Base-by-base conservation (phyloP, 2,113 vertebrate species). In the Panurus biarmicus region DNA sequence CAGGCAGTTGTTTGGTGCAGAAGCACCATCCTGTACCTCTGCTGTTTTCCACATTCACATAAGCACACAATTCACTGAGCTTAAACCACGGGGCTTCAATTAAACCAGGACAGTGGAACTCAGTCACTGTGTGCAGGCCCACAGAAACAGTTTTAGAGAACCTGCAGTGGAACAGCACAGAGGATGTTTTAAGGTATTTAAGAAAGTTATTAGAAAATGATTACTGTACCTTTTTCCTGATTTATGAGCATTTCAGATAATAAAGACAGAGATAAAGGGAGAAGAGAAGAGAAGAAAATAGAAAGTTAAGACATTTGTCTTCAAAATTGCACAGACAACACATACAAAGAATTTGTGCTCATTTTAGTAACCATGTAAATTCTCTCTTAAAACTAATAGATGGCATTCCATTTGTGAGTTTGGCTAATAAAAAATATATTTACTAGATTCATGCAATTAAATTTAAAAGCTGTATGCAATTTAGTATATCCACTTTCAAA, bases 211-310 rank as follows among this genome's bases (percentile, higher is more conserved):
- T 95, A 90, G 95, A 95, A 97, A 97, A 95, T 67, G 0, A 94
- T 93, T 97, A 97, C 97, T 71, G 95, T 97, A 97, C 97, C 97
- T 97, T 97, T 97, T 92, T 96, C 96, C 95, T 96, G 97, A 91
- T 93, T 93, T 96, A 96, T 92, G 93, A 95, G 93, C 89, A 97
- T 96, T 95, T 97, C 94, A 97, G 87, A 96, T 67, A 96, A 88
- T 83, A 95, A 94, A 93, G 81, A 93, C 78, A 93, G 87, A 96
- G 66, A 95, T 85, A 92, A 82, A 88, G 83, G 45, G 67, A 95
- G 87, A 94, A 97, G 92, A 97, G 60, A 85, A 85, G 64, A 96
- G 85, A 97, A 95, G 66, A 97, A 92, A 97, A 95, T 50, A 95
- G 93, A 90, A 94, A 91, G 95, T 95, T 96, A 96, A 96, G 87